Base-by-base conservation (phyloP, 2,888 invertebrate species). In the Morpho achilles region DNA sequence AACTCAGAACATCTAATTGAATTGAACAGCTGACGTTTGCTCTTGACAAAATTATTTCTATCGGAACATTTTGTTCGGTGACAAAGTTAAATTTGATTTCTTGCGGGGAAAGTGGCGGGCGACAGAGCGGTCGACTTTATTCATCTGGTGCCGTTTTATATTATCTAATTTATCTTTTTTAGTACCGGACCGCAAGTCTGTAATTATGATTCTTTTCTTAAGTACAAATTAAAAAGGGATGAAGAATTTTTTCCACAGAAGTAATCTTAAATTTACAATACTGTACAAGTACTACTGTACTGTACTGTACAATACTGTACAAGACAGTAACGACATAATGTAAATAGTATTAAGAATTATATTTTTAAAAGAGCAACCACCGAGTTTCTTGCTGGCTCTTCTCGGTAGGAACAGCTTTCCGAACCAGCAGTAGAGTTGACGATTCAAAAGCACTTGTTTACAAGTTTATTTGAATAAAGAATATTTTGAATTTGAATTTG, bases 71-170 rank as follows among this genome's bases (percentile, higher is more conserved):
- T 84, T 84, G 87, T 85, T 82, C 86, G 79, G 79, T 76, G 87
- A 82, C 83, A 83, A 88, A 87, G 88, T 88, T 88, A 87, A 88
- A 87, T 87, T 88, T 86, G 84, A 87, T 88, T 87, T 88, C 86
- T 87, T 87, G 87, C 84, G 84, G 85, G 16, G 80, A 80, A 75
- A 80, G 83, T 81, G 80, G 82, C 76, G 67, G 69, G 74, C 79
- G 77, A 72, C 73, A 68, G 68, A 75, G 79, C 77, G 80, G 80
- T 76, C 76, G 73, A 66, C 69, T 84, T 82, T 84, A 82, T 84
- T 79, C 80, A 71, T 74, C 75, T 73, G 63, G 68, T 73, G 76
- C 74, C 80, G 75, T 77, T 82, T 84, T 80, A 79, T 79, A 77
- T 79, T 84, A 80, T 80, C 74, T 82, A 79, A 80, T 79, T 76